Evolutionary conservation across 2,113 vertebrate genomes (phyloP), one percentile per base, ranked within the genome.

Genomic region (Rhodinocichla rosea): DNA sequence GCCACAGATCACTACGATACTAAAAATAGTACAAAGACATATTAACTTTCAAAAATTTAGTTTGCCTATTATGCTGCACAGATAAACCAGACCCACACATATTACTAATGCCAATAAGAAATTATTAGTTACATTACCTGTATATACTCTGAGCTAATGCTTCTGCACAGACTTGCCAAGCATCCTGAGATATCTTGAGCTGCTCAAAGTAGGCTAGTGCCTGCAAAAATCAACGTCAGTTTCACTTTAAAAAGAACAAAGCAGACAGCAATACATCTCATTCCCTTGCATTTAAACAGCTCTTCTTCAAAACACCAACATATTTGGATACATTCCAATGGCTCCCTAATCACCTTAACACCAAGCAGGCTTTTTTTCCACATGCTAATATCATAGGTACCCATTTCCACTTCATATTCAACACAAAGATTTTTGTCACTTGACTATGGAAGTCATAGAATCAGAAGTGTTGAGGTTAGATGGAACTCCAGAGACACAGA

Each of bases 191-290:
- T 96, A 99, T 98, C 97, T 99, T 99, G 92, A 99, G 97, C 97
- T 99, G 99, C 94, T 99, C 99, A 94, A 99, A 99, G 97, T 99
- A 99, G 19, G 98, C 99, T 94, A 99, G 94, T 15, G 99, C 99
- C 99, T 99, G 94, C 49, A 97, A 96, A 83, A 60, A 96, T 74
- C 16, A 13, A 53, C 59, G 40, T 87, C 78, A 81, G 40, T 65
- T 57, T 76, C 8, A 68, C 71, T 87, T 60, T 7, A 65, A 76
- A 57, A 59, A 70, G 24, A 74, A 55, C 15, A 44, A 89, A 83
- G 17, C 23, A 57, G 11, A 35, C 2, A 45, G 28, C 19, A 76
- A 85, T 16, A 70, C 30, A 47, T 33, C 33, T 63, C 52, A 50
- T 67, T 89, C 21, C 65, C 26, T 73, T 11, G 13, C 21, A 67